phyloP scores from a whole-genome alignment of 2,888 invertebrate genomes.

The Myopa tessellatipennis region DNA sequence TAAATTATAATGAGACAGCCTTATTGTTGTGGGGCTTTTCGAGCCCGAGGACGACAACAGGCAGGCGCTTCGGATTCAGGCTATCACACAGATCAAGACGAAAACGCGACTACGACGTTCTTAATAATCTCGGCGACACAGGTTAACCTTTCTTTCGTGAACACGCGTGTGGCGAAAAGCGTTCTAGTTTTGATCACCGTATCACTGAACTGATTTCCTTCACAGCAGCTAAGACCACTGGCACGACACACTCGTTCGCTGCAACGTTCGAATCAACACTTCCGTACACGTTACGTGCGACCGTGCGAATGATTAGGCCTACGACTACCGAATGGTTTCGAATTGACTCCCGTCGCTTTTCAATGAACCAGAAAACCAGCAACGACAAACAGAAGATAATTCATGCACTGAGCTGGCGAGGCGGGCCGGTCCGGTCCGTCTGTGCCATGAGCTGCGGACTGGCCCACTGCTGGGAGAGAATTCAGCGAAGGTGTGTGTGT shows the following conservation, averaged over 20 bases:
- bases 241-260: neutral
- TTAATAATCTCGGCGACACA: neutral
- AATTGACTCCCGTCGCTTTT: conserved; percentile 59
- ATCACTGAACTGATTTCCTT: neutral
- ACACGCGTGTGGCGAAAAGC: neutral
- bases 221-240: neutral
- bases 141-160: neutral
- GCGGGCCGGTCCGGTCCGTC: conserved; percentile 26
- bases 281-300: conserved; percentile 46
- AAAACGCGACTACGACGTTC: neutral
- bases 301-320: conserved; percentile 67
- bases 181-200: neutral
- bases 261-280: conserved; percentile 27
- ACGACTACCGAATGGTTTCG: conserved; percentile 66
- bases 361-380: conserved; percentile 49
- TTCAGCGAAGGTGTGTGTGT: conserved; percentile 27
- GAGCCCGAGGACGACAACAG: conserved; percentile 61
- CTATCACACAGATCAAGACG: neutral
- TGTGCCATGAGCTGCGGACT: neutral
- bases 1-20: conserved; percentile 33
- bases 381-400: conserved; percentile 44
- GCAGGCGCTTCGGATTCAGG: neutral
- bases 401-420: conserved; percentile 43
- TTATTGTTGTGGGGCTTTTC: conserved; percentile 59
- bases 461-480: conserved; percentile 7